Evolutionary conservation across 2,888 invertebrate species (phyloP), one percentile per base, ranked within the genome.

Genomic region (Heliconius cydno): DNA sequence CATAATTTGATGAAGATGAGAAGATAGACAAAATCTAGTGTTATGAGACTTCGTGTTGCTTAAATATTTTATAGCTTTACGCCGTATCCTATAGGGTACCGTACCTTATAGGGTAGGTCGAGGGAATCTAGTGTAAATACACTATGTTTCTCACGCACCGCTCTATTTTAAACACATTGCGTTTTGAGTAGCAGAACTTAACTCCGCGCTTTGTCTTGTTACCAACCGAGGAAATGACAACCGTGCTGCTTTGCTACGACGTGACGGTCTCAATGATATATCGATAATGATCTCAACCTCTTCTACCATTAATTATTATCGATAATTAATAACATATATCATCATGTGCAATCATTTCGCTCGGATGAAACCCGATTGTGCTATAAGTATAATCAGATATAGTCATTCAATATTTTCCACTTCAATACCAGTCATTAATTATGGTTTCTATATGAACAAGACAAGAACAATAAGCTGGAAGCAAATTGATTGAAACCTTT

Each of bases 401-500:
- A 67, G 15, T 71, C 22, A 28, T 19, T 2, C 22, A 6, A 28
- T 28, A 41, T 12, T 15, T 46, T 71, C 28, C 19, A 71, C 10
- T 28, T 9, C 25, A 71, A 71, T 25, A 41, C 4, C 28, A 15
- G 4, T 60, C n/a, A 72, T 72, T 72, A 72, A 72, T 72, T 72
- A 57, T 34, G 6, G 13, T 15, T 57, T 13, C 13, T 34, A n/a
- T n/a, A 28, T 72, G n/a, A 57, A 72, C 34, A 34, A 72, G 22
- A 72, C 30, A 30, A 22, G 30, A 57, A 72, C 34, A 72, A 57
- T 72, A 57, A 57, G 7, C 3, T 46, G 57, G 13, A 72, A 57
- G 57, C 52, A 57, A 72, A 72, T 72, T 34, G 57, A 72, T 57
- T 57, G 52, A 57, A 30, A 19, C n/a, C 57, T 57, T 57, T 72